Base-by-base conservation (phyloP, 2,797 vertebrate genomes). In the Enteromius mattozi region DNA sequence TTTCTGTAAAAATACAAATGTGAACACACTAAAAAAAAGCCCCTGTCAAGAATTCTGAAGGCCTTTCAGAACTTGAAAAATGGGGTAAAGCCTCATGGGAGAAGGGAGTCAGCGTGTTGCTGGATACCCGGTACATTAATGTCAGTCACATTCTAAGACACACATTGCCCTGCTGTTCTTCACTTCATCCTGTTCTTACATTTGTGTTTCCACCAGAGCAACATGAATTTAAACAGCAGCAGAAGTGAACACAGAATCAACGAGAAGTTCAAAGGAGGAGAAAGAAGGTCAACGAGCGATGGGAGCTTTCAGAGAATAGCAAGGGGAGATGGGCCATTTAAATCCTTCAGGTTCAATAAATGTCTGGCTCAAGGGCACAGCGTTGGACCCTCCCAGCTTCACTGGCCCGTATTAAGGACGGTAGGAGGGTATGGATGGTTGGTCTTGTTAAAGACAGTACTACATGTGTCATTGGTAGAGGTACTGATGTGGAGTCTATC, bases 311-410 rank as follows among this genome's bases (percentile, higher is more conserved):
- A 49, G 56, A 81, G 56, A 82, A 72, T 33, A 77, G 68, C 33
- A 74, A 45, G 35, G 51, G 24, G 78, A 49, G 45, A 47, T 37
- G 61, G 68, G 12, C 47, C 70, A 42, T 88, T 76, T 66, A 76
- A 85, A 87, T 81, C 79, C 78, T 84, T 85, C 78, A 42, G 35
- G 51, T 86, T 80, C 74, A 86, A 85, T 88, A 89, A 85, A 85
- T 75, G 78, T 85, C 80, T 80, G 71, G 14, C 84, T 88, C 47
- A 85, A 87, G 80, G 82, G 80, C 84, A 86, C 74, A 51, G 54
- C 24, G 54, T 79, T 69, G 74, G 83, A 77, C 61, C 70, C 30
- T 71, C 37, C 71, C 61, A 54, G 19, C 30, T 78, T 56, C 61
- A 61, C 63, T 68, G 80, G 71, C 76, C 80, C 79, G 19, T 77